phyloP scores from a whole-genome alignment of 2,888 invertebrate genomes.

The Resseliella maxima region DNA sequence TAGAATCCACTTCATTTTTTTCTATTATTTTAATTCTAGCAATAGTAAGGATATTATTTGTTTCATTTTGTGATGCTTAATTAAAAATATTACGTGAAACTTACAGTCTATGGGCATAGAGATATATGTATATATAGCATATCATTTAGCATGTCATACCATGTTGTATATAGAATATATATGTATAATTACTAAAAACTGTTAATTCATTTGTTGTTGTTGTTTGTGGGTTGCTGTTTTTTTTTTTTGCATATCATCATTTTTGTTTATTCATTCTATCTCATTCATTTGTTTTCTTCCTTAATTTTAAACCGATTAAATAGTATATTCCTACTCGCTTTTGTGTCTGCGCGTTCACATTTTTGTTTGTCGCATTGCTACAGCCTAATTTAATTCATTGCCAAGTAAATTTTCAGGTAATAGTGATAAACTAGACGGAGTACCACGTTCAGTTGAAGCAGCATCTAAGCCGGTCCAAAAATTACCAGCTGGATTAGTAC shows the following conservation, averaged over 20 bases:
- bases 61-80: conserved; percentile 53
- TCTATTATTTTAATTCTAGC: conserved; percentile 10
- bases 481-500: conserved; percentile 65
- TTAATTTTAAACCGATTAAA: neutral
- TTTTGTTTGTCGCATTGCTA: conserved; percentile 19
- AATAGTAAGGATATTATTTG: conserved; percentile 44
- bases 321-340: neutral
- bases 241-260: neutral
- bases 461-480: conserved; percentile 76
- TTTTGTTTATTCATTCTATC: neutral
- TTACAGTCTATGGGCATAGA: conserved; percentile 29
- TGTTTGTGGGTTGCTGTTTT: conserved; percentile 29
- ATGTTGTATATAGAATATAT: conserved; percentile 47
- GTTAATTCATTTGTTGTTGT: conserved; percentile 38
- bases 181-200: conserved; percentile 46
- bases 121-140: conserved; percentile 13
- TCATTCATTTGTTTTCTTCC: neutral
- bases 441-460: conserved; percentile 80
- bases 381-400: conserved; percentile 80
- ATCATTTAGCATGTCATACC: conserved; percentile 10
- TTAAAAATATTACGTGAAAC: conserved; percentile 53
- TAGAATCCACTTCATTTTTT: neutral
- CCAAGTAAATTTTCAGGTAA: conserved; percentile 89
- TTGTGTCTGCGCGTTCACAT: neutral
- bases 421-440: conserved; percentile 84